Percentiles rank a stretch among this genome's conserved stretches.
These are phyloP conservation scores for Stegastes partitus DNA, from an alignment of 2,113 vertebrate species.

Conservation along the genomic window DNA sequence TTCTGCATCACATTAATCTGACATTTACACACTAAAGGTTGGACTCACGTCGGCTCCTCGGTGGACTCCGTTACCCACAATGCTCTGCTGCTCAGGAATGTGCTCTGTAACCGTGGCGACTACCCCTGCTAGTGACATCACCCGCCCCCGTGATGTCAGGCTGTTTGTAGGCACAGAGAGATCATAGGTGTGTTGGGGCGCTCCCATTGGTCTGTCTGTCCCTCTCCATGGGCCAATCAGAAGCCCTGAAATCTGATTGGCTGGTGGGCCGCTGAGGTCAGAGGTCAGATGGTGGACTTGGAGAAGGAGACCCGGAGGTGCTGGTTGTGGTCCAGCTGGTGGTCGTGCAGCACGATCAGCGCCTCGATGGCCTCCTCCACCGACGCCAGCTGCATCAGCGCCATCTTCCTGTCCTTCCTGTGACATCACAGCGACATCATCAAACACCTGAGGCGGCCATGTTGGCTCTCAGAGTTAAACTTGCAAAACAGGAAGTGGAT, in stretches of 20 bases:
- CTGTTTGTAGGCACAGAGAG: constrained; percentile 38
- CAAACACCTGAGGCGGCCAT: background rate
- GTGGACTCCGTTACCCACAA: constrained; percentile 47
- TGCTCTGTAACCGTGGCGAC: constrained; percentile 56
- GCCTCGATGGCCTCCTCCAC: constrained; percentile 75
- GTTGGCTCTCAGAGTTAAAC: too few relatives aligned
- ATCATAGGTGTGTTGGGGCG: background rate
- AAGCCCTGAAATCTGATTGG: constrained; percentile 4
- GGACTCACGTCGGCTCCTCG: constrained; percentile 1
- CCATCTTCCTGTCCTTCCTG: constrained; percentile 77
- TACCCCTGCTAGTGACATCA: background rate
- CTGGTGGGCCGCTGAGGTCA: background rate
- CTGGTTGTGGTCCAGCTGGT: constrained; percentile 72
- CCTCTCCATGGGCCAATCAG: background rate
- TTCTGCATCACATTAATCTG: constrained; percentile 30
- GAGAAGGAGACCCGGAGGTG: constrained; percentile 74
- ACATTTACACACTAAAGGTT: constrained; percentile 1
- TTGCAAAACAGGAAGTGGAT: too few relatives aligned
- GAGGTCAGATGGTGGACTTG: constrained; percentile 64
- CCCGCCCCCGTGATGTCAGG: background rate
- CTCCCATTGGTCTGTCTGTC: background rate
- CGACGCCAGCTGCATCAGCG: constrained; percentile 70
- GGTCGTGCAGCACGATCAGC: constrained; percentile 67
- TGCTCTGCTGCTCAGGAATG: constrained; percentile 60
- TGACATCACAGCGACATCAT: constrained; percentile 47